Evolutionary conservation across 2,113 vertebrate species (phyloP), one percentile per base, ranked within the genome.

Genomic region (Entelurus aequoreus): DNA sequence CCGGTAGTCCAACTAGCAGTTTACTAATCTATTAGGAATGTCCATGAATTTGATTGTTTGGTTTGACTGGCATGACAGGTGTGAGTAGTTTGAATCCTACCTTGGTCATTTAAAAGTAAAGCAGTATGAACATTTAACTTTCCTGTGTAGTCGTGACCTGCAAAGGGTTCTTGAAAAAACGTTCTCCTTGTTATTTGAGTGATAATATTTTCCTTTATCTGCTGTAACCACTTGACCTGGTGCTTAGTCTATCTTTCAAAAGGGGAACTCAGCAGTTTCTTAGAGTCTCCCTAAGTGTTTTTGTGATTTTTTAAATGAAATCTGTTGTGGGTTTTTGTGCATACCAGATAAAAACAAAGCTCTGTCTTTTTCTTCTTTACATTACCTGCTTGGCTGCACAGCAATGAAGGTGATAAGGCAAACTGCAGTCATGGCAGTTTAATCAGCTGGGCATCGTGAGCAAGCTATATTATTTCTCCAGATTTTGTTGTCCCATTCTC

Each of bases 331-430:
- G 63, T 42, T 66, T 80, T 58, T 59, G 62, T 47, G 53, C 50
- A 60, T 55, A 54, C n/a, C 40, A 70, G 66, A 72, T 76, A 65
- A 78, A 56, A 49, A 62, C 55, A 62, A 60, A 55, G 19, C 42
- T 49, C 3, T 4, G 51, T 61, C 35, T 70, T 63, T 28, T 52
- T n/a, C 36, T 46, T 12, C 5, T 46, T 46, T 46, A 65, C 66
- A 55, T 49, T 37, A 37, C n/a, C 67, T 58, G 52, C 40, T 9
- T 44, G 60, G 52, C 60, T 72, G 56, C 55, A 48, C 48, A 14
- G 60, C 66, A 48, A 21, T 63, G 53, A 46, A 65, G 40, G 38
- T 48, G 61, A 72, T 65, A 54, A 69, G 54, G 28, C 28, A 28
- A 28, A 28, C 28, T 28, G 28, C 28, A 28, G 28, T 28, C 28